Percentiles rank a stretch among this genome's conserved stretches.
These are phyloP conservation scores for Acanthococcus lagerstroemiae DNA, from an alignment of 2,888 invertebrate species.

Conservation along the genomic window DNA sequence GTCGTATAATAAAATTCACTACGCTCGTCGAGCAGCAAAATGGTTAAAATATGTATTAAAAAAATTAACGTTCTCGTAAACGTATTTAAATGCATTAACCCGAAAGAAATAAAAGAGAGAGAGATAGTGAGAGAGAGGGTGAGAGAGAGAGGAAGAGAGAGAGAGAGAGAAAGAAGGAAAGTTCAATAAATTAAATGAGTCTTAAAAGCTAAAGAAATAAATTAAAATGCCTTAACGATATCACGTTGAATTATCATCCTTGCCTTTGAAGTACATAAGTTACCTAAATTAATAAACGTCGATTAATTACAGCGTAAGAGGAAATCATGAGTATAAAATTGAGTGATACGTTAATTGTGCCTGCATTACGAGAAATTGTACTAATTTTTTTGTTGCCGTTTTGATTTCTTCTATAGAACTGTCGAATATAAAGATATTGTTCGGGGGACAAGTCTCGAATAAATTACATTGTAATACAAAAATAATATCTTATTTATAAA, in stretches of 20 bases:
- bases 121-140: not conserved
- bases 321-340: slow-evolving; percentile 19
- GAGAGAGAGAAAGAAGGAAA: not conserved
- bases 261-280: slow-evolving; percentile 25
- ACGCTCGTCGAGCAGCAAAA: too few species aligned
- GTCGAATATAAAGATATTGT: too few species aligned
- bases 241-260: slow-evolving; percentile 28
- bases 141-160: slow-evolving; percentile 1
- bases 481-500: too few species aligned
- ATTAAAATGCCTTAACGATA: slow-evolving; percentile 7
- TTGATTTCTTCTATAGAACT: too few species aligned
- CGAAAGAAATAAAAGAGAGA: slow-evolving; percentile 15
- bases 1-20: too few species aligned
- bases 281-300: too few species aligned
- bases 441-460: too few species aligned
- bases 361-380: too few species aligned
- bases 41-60: slow-evolving; percentile 16
- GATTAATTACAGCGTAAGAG: slow-evolving; percentile 19
- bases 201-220: slow-evolving; percentile 24
- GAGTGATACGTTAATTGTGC: too few species aligned
- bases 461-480: too few species aligned
- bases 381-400: too few species aligned
- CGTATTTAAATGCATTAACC: slow-evolving; percentile 29
- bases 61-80: slow-evolving; percentile 15
- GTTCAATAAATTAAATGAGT: too few species aligned